Base-by-base conservation (phyloP, 2,888 invertebrate species). In the Melanotus villosus region DNA sequence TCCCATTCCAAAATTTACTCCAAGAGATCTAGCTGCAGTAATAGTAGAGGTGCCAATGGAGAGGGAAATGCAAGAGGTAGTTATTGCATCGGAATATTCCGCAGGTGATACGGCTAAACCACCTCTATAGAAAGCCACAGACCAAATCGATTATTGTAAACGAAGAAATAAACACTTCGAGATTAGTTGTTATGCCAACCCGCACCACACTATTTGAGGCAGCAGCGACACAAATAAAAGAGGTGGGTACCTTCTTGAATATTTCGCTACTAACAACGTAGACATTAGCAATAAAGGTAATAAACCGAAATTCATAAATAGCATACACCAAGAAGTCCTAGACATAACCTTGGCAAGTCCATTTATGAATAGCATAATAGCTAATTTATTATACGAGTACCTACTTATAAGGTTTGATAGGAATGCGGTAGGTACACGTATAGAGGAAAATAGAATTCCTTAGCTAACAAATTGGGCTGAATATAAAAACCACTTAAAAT, bases 281-380 rank as follows among this genome's bases (percentile, higher is more conserved):
- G 19, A 45, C 45, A 45, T 45, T 18, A 45, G 6, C 18, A 45
- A 45, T 9, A 6, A 45, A 18, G 45, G 45, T 5, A 45, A 45
- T 18, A 45, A 45, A 3, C 19, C 19, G 1, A 41, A 1, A 9
- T 12, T 41, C 12, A 14, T 41, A 14, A 41, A 10, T 16, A 12
- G 7, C 4, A 6, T 3, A 10, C 18, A 18, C 18, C 18, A 45
- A 18, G 19, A 18, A 9, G 45, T 45, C 10, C n/a, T 45, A 19
- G 45, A 19, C n/a, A 2, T 34, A 10, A 34, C n/a, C 34, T n/a
- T 34, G 6, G 6, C 7, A 6, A 34, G 9, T 34, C 34, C 6
- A 34, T 34, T 34, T 34, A 34, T 34, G 10, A 34, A 10, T n/a
- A 34, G 10, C 10, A 10, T 34, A 34, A 34, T 26, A 5, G 7